Conservation (phyloP, 2,113 vertebrate species). For the Nerophis ophidion region DNA sequence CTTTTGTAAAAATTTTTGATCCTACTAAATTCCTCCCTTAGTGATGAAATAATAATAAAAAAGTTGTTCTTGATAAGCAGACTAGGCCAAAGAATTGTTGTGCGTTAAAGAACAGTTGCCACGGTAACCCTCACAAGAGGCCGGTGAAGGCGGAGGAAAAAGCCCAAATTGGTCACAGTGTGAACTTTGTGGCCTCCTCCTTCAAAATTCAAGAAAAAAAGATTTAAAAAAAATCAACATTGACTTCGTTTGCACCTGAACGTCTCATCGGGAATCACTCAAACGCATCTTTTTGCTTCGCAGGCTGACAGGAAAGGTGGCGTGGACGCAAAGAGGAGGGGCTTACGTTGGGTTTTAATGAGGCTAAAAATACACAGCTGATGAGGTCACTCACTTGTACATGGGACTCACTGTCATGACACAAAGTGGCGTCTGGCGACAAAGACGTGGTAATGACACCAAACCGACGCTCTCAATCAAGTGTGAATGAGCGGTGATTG, state of each 20-base stretch:
- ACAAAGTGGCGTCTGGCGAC: conserved; percentile 26
- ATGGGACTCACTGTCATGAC: not conserved
- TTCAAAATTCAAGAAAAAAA: not conserved
- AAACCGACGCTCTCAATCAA: conserved; percentile 57
- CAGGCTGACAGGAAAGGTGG: conserved; percentile 24
- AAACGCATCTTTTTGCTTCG: conserved; percentile 16
- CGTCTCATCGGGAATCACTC: conserved; percentile 15
- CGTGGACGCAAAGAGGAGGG: conserved; percentile 14
- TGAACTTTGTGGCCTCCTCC: conserved; percentile 5
- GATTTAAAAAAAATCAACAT: not conserved
- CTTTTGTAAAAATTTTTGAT: no score
- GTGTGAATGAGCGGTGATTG: conserved; percentile 62
- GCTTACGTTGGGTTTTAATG: conserved; percentile 15
- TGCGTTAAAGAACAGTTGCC: conserved; percentile 38
- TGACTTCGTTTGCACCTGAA: not conserved
- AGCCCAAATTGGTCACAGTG: conserved; percentile 19
- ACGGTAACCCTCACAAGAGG: conserved; percentile 50
- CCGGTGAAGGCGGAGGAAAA: conserved; percentile 29
- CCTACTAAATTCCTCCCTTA: no score
- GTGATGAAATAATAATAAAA: not conserved
- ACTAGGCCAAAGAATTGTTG: conserved; percentile 17
- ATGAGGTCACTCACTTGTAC: not conserved
- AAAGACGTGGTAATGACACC: conserved; percentile 61
- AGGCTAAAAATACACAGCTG: conserved; percentile 27
- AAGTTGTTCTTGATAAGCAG: no score